Percentiles rank a stretch among this genome's conserved stretches.
These are phyloP conservation scores for Acanthis flammea DNA, from an alignment of 2,797 vertebrate species.

Conservation along the genomic window DNA sequence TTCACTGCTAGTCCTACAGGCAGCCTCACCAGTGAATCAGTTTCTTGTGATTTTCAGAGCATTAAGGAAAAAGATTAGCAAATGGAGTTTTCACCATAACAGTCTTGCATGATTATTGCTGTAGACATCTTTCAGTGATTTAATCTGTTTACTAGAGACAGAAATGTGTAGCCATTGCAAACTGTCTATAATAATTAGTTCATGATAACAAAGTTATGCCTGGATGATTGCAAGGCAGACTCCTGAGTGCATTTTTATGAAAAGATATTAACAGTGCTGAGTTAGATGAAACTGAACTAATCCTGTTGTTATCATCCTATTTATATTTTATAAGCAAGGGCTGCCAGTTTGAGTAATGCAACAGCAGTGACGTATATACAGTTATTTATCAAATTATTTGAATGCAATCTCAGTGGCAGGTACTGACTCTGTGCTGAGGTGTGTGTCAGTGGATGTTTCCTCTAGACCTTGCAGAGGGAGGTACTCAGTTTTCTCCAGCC, in stretches of 20 bases:
- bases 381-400: background rate
- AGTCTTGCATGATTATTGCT: constrained; percentile 2
- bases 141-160: constrained; percentile 36
- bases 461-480: background rate
- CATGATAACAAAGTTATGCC: constrained; percentile 52
- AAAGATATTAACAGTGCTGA: constrained; percentile 28
- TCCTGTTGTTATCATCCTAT: background rate
- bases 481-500: background rate
- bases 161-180: constrained; percentile 25
- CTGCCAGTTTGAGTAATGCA: background rate
- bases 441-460: background rate
- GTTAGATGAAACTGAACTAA: constrained; percentile 27
- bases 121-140: constrained; percentile 22
- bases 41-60: background rate
- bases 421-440: background rate
- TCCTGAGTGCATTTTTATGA: constrained; percentile 45
- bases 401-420: background rate
- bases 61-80: background rate
- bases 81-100: background rate
- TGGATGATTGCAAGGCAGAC: constrained; percentile 39
- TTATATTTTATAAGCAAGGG: constrained; percentile 8
- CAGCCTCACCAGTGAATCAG: background rate
- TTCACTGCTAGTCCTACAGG: background rate
- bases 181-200: constrained; percentile 59
- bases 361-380: background rate